A percentile compares a stretch with the other conserved stretches of the same genome.
phyloP scores from a whole-genome alignment of 1,140 invertebrate genomes.

The Orussus abietinus region DNA sequence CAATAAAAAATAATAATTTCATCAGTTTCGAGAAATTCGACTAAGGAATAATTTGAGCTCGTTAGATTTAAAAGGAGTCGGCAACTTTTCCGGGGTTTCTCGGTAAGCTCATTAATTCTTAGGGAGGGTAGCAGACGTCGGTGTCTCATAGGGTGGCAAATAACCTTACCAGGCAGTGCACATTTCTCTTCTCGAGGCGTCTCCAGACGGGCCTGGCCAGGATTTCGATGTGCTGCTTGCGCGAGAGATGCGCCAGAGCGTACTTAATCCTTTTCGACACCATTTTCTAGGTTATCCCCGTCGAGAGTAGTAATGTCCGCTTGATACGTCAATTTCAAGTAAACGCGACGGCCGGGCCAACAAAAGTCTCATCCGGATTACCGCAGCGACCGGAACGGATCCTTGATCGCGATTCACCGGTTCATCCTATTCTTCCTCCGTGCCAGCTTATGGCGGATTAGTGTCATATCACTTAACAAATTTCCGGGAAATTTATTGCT shows the following conservation, averaged over 20 bases:
- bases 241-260: slow-evolving; percentile 38
- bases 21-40: slow-evolving; percentile 4
- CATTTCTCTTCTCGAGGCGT: slow-evolving; percentile 23
- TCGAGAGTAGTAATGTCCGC: slow-evolving; percentile 14
- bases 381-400: too few species aligned
- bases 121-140: not conserved
- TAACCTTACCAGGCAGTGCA: slow-evolving; percentile 27
- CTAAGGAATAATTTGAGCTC: too few species aligned
- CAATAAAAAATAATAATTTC: slow-evolving; percentile 3
- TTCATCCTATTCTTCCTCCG: too few species aligned
- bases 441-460: too few species aligned
- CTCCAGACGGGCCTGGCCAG: slow-evolving; percentile 39
- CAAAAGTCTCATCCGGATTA: slow-evolving; percentile 18
- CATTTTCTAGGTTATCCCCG: slow-evolving; percentile 22
- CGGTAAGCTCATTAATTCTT: slow-evolving; percentile 10
- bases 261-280: slow-evolving; percentile 38
- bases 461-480: too few species aligned
- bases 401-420: too few species aligned
- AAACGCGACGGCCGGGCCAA: too few species aligned
- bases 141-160: not conserved
- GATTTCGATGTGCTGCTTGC: slow-evolving; percentile 25
- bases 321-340: slow-evolving; percentile 12
- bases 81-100: slow-evolving; percentile 7
- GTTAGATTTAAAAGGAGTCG: too few species aligned
- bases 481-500: too few species aligned